phyloP scores from a whole-genome alignment of 2,797 vertebrate species.

The Philypnodon macrostomus region DNA sequence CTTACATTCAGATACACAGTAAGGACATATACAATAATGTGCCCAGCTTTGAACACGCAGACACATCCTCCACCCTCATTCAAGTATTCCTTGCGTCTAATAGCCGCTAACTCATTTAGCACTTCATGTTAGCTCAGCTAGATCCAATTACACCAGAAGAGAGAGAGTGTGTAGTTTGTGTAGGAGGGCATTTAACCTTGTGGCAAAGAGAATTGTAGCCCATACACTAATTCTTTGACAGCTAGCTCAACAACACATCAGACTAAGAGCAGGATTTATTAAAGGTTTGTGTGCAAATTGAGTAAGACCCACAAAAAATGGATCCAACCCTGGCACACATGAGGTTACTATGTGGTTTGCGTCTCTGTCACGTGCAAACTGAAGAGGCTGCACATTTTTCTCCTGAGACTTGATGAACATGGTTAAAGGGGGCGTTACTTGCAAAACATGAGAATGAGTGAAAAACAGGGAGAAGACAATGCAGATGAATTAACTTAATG shows the following conservation, averaged over 20 bases:
- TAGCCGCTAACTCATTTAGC: slow-evolving; percentile 67
- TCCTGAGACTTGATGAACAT: no score
- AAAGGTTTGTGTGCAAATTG: no score
- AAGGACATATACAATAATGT: slow-evolving; percentile 1
- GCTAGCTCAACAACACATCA: slow-evolving; percentile 8
- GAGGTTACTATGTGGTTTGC: no score
- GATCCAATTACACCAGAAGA: slow-evolving; percentile 63
- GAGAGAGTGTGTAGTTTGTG: slow-evolving; percentile 42
- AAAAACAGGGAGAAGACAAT: no score
- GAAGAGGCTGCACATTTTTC: no score
- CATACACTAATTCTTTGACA: slow-evolving; percentile 22
- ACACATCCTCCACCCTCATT: slow-evolving; percentile 46
- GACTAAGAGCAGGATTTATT: not conserved
- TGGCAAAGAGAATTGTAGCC: slow-evolving; percentile 41
- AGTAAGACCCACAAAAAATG: no score
- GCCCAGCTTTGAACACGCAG: slow-evolving; percentile 3
- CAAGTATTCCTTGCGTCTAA: slow-evolving; percentile 52
- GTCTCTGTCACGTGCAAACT: no score
- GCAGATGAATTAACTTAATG: no score
- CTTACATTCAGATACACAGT: slow-evolving; percentile 11
- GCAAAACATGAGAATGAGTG: no score
- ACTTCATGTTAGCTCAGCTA: slow-evolving; percentile 68
- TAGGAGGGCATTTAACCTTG: slow-evolving; percentile 59
- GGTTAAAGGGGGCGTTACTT: no score
- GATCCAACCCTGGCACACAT: no score